These are phyloP conservation scores for Choloepus didactylus DNA, from an alignment of 2,797 vertebrate species.

Conservation along the genomic window DNA sequence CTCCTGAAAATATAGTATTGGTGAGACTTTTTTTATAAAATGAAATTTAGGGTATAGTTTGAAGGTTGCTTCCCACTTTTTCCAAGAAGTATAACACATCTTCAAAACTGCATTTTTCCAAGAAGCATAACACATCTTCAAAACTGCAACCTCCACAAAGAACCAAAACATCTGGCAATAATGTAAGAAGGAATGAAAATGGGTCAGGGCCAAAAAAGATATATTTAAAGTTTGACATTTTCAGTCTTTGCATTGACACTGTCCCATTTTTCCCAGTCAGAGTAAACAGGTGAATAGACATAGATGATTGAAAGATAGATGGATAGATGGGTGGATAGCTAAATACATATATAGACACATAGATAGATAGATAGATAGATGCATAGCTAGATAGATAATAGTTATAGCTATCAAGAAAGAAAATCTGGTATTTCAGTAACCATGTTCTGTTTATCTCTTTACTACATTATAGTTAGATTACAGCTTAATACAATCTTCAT, in stretches of 20 bases:
- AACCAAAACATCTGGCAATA: background rate
- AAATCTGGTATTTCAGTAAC: background rate
- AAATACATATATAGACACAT: background rate
- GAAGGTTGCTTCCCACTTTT: background rate
- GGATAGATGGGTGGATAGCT: background rate
- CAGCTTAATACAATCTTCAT: background rate
- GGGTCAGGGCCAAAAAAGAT: background rate
- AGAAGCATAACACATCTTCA: background rate
- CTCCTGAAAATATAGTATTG: background rate
- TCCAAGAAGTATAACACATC: background rate
- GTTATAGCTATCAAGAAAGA: background rate
- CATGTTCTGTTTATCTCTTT: background rate
- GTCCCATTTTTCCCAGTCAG: background rate
- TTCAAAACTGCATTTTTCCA: conserved; percentile 38
- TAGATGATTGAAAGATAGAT: background rate
- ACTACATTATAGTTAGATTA: background rate
- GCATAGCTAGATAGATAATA: background rate
- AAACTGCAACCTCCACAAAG: background rate
- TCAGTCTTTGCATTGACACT: background rate
- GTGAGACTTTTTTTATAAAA: background rate
- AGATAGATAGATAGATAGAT: too few relatives aligned
- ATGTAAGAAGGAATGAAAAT: background rate
- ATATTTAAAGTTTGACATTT: background rate
- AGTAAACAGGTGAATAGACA: background rate
- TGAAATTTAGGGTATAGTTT: background rate